Evolutionary conservation across 2,888 invertebrate species (phyloP).

Genomic region (Galeruca laticollis): DNA sequence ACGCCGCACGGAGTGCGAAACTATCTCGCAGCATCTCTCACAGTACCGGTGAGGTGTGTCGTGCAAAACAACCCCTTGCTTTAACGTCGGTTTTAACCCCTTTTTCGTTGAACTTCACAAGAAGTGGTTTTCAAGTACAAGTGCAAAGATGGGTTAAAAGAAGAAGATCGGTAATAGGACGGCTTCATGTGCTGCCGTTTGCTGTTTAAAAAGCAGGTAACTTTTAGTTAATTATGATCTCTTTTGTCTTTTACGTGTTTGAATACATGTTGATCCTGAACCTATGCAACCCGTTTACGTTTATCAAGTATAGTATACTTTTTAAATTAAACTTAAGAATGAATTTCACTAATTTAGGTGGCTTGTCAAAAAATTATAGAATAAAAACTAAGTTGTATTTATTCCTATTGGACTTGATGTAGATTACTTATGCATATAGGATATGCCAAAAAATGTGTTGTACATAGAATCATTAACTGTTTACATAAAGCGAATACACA

Average conservation of each 20-base stretch:
- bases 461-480: too few relatives aligned
- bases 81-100: constrained; percentile 30
- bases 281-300: background rate
- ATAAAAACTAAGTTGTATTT: too few relatives aligned
- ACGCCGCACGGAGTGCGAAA: constrained; percentile 58
- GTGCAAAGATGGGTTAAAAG: constrained; percentile 15
- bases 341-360: too few relatives aligned
- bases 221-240: background rate
- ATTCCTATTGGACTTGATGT: too few relatives aligned
- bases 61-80: constrained; percentile 36
- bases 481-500: too few relatives aligned
- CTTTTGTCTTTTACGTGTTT: background rate
- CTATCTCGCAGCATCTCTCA: constrained; percentile 54
- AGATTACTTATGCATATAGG: too few relatives aligned
- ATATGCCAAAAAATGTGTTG: too few relatives aligned
- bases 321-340: too few relatives aligned
- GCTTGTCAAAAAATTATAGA: too few relatives aligned
- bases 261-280: constrained; percentile 16
- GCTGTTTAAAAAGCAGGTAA: constrained; percentile 4
- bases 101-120: constrained; percentile 19
- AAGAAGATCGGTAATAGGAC: background rate
- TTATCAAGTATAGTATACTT: background rate
- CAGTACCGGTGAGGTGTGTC: constrained; percentile 62
- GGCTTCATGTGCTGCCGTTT: constrained; percentile 8
- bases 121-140: constrained; percentile 10